Conservation (phyloP, 2,888 invertebrate genomes). For the Lithosia quadra region DNA sequence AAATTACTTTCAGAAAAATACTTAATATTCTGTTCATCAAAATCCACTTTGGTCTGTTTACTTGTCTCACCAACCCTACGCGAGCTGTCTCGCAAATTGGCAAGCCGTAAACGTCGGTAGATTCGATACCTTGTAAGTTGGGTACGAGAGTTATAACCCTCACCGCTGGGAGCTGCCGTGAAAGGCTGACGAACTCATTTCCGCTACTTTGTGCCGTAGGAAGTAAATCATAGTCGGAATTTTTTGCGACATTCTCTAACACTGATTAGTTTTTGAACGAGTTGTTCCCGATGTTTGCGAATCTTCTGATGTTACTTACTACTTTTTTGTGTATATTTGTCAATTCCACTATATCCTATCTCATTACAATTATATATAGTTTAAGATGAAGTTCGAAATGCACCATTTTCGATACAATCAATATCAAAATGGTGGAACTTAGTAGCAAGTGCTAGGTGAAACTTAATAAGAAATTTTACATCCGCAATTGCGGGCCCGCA, state of each 20-base stretch:
- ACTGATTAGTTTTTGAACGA: constrained; percentile 12
- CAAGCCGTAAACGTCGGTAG: constrained; percentile 38
- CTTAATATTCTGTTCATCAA: constrained; percentile 2
- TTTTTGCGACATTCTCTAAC: constrained; percentile 15
- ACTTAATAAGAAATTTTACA: too few species aligned
- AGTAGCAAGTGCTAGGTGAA: too few species aligned
- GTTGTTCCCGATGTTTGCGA: not conserved
- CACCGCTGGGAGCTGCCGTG: constrained; percentile 10
- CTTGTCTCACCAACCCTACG: constrained; percentile 7
- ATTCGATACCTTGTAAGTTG: constrained; percentile 23
- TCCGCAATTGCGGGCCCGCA: too few species aligned
- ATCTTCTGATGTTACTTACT: constrained; percentile 1
- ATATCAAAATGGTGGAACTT: not conserved
- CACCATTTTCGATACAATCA: too few species aligned
- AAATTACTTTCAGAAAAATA: not conserved
- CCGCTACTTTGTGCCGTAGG: constrained; percentile 37
- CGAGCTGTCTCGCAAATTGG: constrained; percentile 18
- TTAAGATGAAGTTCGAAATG: not conserved
- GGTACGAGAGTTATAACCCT: constrained; percentile 19
- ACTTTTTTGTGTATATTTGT: not conserved
- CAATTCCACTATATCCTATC: not conserved
- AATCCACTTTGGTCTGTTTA: not conserved
- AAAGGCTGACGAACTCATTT: constrained; percentile 43
- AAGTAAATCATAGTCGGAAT: constrained; percentile 26
- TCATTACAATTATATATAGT: not conserved